phyloP scores from a whole-genome alignment of 2,888 invertebrate species.

The Ochropleura plecta region DNA sequence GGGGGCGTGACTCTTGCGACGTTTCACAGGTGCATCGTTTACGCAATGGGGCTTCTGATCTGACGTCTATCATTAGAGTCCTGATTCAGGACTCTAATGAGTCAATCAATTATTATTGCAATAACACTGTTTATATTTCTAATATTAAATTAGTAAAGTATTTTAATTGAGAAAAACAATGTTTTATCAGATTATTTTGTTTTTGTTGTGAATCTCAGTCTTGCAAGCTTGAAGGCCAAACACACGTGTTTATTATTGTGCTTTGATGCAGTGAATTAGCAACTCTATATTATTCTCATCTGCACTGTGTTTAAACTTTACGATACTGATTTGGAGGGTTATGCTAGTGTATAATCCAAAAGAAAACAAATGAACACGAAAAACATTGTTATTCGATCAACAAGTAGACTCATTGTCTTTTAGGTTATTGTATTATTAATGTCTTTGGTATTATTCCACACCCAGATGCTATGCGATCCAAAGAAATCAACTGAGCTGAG shows the following conservation, averaged over 20 bases:
- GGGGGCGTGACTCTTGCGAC: slow-evolving; percentile 74
- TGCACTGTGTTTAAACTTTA: slow-evolving; percentile 44
- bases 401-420: slow-evolving; percentile 12
- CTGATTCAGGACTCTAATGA: slow-evolving; percentile 11
- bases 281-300: slow-evolving; percentile 53
- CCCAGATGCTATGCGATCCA: slow-evolving; percentile 50
- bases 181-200: slow-evolving; percentile 39
- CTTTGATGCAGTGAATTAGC: slow-evolving; percentile 32
- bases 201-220: slow-evolving; percentile 40
- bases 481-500: slow-evolving; percentile 52
- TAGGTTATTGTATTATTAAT: slow-evolving; percentile 17
- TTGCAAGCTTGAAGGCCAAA: slow-evolving; percentile 31
- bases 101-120: slow-evolving; percentile 32
- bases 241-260: slow-evolving; percentile 39
- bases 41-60: slow-evolving; percentile 55
- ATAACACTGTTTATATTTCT: slow-evolving; percentile 20
- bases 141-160: slow-evolving; percentile 9
- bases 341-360: slow-evolving; percentile 16
- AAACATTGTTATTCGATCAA: slow-evolving; percentile 14
- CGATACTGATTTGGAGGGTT: slow-evolving; percentile 27
- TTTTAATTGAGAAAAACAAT: slow-evolving; percentile 38
- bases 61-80: slow-evolving; percentile 19
- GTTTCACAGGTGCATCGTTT: slow-evolving; percentile 65
- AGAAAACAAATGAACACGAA: slow-evolving; percentile 20
- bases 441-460: slow-evolving; percentile 35